These are phyloP conservation scores for Oligia strigilis DNA, from an alignment of 2,888 invertebrate genomes.

Conservation along the genomic window DNA sequence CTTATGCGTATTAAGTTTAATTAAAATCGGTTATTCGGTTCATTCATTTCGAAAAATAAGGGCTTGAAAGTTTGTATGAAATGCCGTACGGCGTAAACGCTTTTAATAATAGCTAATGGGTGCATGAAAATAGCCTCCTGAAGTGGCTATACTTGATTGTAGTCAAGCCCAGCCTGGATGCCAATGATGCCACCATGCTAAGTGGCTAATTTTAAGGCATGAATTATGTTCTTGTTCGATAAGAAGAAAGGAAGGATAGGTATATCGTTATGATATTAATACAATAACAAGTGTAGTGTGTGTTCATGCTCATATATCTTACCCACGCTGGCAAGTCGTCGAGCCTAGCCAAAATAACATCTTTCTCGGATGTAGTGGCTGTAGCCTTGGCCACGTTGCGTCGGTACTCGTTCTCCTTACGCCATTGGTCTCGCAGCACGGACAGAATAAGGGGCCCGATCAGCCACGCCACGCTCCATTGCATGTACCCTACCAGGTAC, in stretches of 20 bases:
- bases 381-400: constrained; percentile 94
- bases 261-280: neutral
- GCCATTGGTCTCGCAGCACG: constrained; percentile 95
- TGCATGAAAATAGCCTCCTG: neutral
- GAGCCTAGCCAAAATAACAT: constrained; percentile 95
- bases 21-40: too few relatives aligned
- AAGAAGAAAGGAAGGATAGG: neutral
- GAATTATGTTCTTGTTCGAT: neutral
- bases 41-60: too few relatives aligned
- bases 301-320: constrained; percentile 72
- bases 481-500: constrained; percentile 95
- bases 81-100: too few relatives aligned
- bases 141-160: neutral
- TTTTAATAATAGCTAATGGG: neutral
- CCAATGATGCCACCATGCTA: neutral
- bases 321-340: constrained; percentile 99
- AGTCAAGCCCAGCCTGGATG: neutral
- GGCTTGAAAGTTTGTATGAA: too few relatives aligned
- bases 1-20: too few relatives aligned
- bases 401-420: constrained; percentile 93
- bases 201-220: neutral
- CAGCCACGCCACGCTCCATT: constrained; percentile 97
- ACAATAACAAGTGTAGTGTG: constrained; percentile 4
- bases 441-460: constrained; percentile 94
- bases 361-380: constrained; percentile 95